Evolutionary conservation across 2,888 invertebrate genomes (phyloP).

Genomic region (Acanthococcus lagerstroemiae): DNA sequence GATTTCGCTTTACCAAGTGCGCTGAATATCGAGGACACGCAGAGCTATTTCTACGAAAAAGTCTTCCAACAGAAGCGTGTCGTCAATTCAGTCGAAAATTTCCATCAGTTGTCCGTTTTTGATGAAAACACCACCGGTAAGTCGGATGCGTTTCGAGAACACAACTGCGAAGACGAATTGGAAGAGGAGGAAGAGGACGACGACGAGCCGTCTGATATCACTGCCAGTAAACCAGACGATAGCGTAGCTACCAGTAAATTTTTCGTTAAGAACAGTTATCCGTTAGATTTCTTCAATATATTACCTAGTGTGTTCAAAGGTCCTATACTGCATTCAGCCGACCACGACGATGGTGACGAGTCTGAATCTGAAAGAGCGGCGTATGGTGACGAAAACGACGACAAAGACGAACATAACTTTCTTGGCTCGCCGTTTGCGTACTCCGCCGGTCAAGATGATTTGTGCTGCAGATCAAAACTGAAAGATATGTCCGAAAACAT

Average conservation of each 20-base stretch:
- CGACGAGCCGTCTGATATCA: neutral
- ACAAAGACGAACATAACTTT: neutral
- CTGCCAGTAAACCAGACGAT: slow-evolving; percentile 7
- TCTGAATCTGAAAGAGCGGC: neutral
- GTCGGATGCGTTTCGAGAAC: neutral
- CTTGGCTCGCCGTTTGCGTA: neutral
- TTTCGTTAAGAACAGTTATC: slow-evolving; percentile 4
- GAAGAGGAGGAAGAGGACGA: no score
- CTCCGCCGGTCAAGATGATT: neutral
- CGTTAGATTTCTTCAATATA: slow-evolving; percentile 16
- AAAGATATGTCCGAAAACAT: neutral
- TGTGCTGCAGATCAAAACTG: neutral
- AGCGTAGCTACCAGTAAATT: neutral
- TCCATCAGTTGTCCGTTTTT: neutral
- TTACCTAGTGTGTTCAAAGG: slow-evolving; percentile 29
- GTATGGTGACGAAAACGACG: neutral
- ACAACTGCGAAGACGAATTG: neutral
- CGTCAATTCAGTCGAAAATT: no score
- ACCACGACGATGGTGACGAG: neutral
- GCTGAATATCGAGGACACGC: no score
- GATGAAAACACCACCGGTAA: neutral
- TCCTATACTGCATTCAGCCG: slow-evolving; percentile 10
- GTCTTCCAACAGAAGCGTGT: neutral
- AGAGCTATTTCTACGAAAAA: neutral
- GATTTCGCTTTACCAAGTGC: no score